Base-by-base conservation (phyloP, 2,113 vertebrate species). In the Paraplagusia blochii region DNA sequence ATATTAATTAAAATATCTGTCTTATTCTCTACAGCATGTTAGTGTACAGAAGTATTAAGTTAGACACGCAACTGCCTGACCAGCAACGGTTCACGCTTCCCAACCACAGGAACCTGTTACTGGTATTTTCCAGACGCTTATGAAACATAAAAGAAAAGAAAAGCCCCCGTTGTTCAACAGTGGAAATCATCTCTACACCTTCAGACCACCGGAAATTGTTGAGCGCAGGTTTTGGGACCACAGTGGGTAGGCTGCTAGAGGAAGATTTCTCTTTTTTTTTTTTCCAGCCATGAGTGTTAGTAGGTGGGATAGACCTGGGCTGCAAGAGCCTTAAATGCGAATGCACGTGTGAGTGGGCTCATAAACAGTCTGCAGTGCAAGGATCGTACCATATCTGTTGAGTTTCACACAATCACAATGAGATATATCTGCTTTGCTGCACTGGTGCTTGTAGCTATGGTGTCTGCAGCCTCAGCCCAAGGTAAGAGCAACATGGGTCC, bases 261-360 rank as follows among this genome's bases (percentile, higher is more conserved):
- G 46, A 71, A 80, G 85, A 82, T 77, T 65, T 19, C 1, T 47
- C 11, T 29, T 44, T 33, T 45, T 29, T 22, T n/a, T 12, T 53
- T 86, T 85, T 86, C 77, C 77, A 71, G 8, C 15, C 2, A 1
- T 69, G 46, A 68, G 53, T 55, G 69, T 68, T 6, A 4, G 22
- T 29, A 29, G 22, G 22, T 29, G 22, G 13, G 38, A 40, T 12
- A 16, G n/a, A 34, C 47, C 59, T 2, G 0, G 16, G 10, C 34
- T 75, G 42, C 43, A 68, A 39, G 15, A 1, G 1, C 34, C 42
- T 17, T 53, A 47, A 46, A 53, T 49, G 38, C 67, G 34, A 44
- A 46, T 11, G 17, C 9, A 2, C 7, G 44, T 14, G 44, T 16
- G 5, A 11, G 56, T 61, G 44, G 58, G 34, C 16, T 67, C 80